A percentile compares a stretch with the other conserved stretches of the same genome.
Conservation (phyloP, 2,888 invertebrate genomes). For the Taphrorychus bicolor region DNA sequence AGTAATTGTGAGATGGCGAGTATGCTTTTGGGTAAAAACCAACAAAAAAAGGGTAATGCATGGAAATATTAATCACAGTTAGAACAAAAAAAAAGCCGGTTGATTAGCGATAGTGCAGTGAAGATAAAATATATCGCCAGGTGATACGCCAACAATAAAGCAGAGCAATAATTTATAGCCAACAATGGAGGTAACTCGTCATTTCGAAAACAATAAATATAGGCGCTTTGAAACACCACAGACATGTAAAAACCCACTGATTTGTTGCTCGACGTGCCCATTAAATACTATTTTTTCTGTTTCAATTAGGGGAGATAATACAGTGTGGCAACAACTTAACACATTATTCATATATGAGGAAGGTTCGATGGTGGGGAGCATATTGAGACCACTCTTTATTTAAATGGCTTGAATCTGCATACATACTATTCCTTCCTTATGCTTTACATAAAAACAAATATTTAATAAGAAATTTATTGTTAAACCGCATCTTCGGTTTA, state of each 20-base stretch:
- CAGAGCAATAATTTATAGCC: constrained; percentile 31
- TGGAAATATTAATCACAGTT: neutral
- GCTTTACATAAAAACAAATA: too few species aligned
- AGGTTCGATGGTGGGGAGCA: too few species aligned
- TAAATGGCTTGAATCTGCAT: too few species aligned
- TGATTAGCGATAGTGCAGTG: constrained; percentile 12
- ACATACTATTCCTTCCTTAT: too few species aligned
- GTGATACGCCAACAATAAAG: constrained; percentile 29
- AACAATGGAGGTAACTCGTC: constrained; percentile 33
- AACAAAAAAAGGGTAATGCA: neutral
- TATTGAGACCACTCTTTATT: too few species aligned
- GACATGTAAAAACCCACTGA: constrained; percentile 31
- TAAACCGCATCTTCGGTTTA: too few species aligned
- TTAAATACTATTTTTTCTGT: constrained; percentile 38
- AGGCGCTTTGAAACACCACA: neutral
- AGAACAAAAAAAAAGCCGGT: neutral
- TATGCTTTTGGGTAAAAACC: too few species aligned
- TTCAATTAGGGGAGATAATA: constrained; percentile 34
- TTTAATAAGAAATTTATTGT: too few species aligned
- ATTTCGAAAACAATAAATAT: constrained; percentile 37
- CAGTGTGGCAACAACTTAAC: constrained; percentile 8
- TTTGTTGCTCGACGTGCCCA: constrained; percentile 30
- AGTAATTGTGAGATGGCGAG: too few species aligned
- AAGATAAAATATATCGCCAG: constrained; percentile 22
- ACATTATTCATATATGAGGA: too few species aligned